Percentiles rank a stretch among this genome's conserved stretches.
Conservation (phyloP, 2,888 invertebrate species). For the Phymatocera aterrima region DNA sequence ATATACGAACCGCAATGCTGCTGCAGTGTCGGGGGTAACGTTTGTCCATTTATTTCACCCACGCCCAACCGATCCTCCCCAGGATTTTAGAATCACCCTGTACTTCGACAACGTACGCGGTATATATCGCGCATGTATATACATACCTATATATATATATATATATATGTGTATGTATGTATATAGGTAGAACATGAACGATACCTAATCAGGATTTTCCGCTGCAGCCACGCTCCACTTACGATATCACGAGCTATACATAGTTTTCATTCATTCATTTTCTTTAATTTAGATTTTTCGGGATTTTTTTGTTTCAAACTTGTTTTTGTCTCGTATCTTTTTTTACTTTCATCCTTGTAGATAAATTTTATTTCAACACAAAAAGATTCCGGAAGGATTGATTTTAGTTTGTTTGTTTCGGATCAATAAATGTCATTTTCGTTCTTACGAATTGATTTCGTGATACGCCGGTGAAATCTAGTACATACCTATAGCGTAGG, state of each 20-base stretch:
- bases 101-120: not conserved
- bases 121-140: not conserved
- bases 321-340: not conserved
- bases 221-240: not conserved
- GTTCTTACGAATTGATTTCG: not conserved
- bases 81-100: not conserved
- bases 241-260: not conserved
- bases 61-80: not conserved
- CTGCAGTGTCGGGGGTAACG: not conserved
- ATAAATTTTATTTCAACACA: not conserved
- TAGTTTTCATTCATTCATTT: not conserved
- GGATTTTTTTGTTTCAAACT: no score
- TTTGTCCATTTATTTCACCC: constrained; percentile 25
- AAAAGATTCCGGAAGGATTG: not conserved
- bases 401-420: not conserved
- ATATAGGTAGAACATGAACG: not conserved
- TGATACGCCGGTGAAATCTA: no score
- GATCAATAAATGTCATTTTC: no score
- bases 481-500: not conserved
- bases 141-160: no score
- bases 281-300: no score
- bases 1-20: no score
- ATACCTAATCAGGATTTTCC: not conserved
- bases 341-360: not conserved
- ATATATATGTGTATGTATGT: no score